Evolutionary conservation across 1,140 invertebrate genomes (phyloP), one percentile per base, ranked within the genome.

Genomic region (Metopolophium dirhodum): DNA sequence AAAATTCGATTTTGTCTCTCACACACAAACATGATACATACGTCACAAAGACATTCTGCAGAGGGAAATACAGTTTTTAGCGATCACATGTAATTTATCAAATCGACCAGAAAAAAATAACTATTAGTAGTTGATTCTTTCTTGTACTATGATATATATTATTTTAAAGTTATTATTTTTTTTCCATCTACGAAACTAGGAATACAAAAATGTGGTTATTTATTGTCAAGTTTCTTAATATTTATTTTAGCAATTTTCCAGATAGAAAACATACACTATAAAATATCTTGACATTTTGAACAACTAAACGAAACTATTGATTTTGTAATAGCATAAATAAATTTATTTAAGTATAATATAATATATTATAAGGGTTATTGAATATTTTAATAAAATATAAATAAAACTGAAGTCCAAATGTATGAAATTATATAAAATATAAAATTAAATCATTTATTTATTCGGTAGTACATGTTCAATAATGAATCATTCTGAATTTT

Each of bases 81-180:
- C 22, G 22, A 83, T 83, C 37, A 83, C 35, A 1, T 83, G 82
- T 23, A 77, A 83, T 83, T 83, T 83, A 35, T 83, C 35, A 83
- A 83, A 83, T 37, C 37, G 20, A 23, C 7, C n/a, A 20, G 35
- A 41, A 83, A 83, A 82, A 83, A 83, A 83, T 9, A 77, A 77
- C 61, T 77, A 77, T 77, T 77, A 77, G 61, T 77, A 77, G 30
- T 77, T 77, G 30, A 77, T 77, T 77, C n/a, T 68, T 77, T 77
- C 61, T 77, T n/a, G 18, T 77, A 18, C n/a, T 77, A n/a, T 30
- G 61, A 77, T 77, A 77, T 35, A 77, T 77, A 77, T n/a, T 77
- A 77, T 18, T 18, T 77, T 68, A 68, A n/a, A 68, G 61, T n/a
- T 68, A 68, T 68, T 68, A 68, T 68, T 77, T 68, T 54, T 51